Evolutionary conservation across 2,888 invertebrate species (phyloP).

Genomic region (Oxytorus armatus): DNA sequence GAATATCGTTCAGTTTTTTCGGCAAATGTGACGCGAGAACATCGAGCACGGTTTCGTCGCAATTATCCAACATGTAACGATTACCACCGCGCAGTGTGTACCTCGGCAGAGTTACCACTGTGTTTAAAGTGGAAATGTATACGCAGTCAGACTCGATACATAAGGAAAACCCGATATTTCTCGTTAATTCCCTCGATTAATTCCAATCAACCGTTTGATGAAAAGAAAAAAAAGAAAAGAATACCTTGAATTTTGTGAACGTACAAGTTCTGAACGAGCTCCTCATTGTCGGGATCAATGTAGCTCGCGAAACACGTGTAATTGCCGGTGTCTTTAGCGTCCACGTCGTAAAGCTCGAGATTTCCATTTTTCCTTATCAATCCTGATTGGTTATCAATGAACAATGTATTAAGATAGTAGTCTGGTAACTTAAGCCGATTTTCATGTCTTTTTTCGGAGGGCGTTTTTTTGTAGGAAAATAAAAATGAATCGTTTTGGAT

Average conservation of each 20-base stretch:
- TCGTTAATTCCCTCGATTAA: neutral
- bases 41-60: slow-evolving; percentile 76
- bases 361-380: slow-evolving; percentile 75
- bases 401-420: neutral
- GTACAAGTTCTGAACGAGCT: slow-evolving; percentile 73
- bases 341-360: slow-evolving; percentile 75
- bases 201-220: no score
- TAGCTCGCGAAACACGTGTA: slow-evolving; percentile 77
- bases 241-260: slow-evolving; percentile 75
- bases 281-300: slow-evolving; percentile 77
- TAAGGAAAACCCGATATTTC: neutral
- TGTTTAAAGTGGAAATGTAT: slow-evolving; percentile 5
- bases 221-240: neutral
- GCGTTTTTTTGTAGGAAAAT: no score
- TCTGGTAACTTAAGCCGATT: no score
- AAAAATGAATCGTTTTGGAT: no score
- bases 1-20: slow-evolving; percentile 74
- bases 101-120: slow-evolving; percentile 77
- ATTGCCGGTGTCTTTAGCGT: slow-evolving; percentile 76
- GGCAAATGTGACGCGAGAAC: slow-evolving; percentile 74
- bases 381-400: slow-evolving; percentile 66
- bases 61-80: slow-evolving; percentile 74
- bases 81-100: slow-evolving; percentile 76
- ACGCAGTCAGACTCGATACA: neutral
- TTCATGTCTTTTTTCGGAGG: no score